Evolutionary conservation across 2,113 vertebrate species (phyloP).

Genomic region (Tamias sibiricus): DNA sequence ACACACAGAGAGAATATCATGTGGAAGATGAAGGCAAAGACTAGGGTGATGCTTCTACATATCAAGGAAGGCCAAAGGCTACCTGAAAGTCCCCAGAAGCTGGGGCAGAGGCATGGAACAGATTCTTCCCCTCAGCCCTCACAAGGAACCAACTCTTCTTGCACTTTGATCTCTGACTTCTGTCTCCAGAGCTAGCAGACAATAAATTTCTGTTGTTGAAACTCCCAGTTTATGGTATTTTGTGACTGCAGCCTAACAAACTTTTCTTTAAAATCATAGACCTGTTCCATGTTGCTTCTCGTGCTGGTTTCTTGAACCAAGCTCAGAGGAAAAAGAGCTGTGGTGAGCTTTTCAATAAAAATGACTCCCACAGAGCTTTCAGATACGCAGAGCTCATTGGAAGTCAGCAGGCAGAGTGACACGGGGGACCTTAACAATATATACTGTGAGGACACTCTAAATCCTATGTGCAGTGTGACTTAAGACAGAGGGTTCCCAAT

Average conservation of each 20-base stretch:
- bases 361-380: not conserved
- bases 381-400: not conserved
- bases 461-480: not conserved
- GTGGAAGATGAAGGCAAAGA: not conserved
- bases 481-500: not conserved
- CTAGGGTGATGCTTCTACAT: not conserved
- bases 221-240: not conserved
- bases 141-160: not conserved
- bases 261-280: not conserved
- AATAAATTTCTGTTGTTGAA: not conserved
- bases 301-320: not conserved
- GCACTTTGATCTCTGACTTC: not conserved
- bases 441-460: not conserved
- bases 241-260: not conserved
- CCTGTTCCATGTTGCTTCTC: not conserved
- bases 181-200: not conserved
- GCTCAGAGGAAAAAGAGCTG: not conserved
- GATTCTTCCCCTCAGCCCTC: not conserved
- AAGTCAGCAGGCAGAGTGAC: not conserved
- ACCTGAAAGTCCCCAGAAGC: not conserved
- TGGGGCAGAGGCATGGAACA: not conserved
- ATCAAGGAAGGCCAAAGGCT: not conserved
- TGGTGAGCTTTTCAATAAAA: not conserved
- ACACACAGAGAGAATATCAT: not conserved
- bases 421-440: not conserved